phyloP scores from a whole-genome alignment of 1,140 invertebrate species.

The Lutraria rhynchaena region DNA sequence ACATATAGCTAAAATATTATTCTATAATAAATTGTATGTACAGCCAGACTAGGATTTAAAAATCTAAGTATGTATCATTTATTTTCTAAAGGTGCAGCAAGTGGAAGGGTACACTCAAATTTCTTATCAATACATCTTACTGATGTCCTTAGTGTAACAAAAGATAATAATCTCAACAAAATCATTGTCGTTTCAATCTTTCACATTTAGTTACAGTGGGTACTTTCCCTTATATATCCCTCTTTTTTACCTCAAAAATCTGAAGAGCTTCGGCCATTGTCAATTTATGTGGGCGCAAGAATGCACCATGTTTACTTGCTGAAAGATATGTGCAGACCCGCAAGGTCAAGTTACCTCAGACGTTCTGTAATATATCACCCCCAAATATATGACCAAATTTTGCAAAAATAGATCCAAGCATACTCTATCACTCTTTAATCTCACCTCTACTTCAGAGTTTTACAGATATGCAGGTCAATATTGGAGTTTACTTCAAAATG shows the following conservation, averaged over 20 bases:
- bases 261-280: conserved; percentile 14
- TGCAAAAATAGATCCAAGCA: conserved; percentile 19
- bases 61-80: too few species aligned
- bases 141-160: conserved; percentile 1
- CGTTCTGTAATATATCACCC: conserved; percentile 12
- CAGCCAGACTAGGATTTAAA: too few species aligned
- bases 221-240: conserved; percentile 18
- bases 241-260: neutral
- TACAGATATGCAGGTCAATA: conserved; percentile 44
- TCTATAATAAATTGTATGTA: too few species aligned
- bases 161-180: conserved; percentile 11
- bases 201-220: neutral
- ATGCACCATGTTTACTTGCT: neutral
- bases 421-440: conserved; percentile 17
- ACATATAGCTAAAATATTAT: too few species aligned
- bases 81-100: conserved; percentile 31
- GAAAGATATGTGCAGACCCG: conserved; percentile 13
- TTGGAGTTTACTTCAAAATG: conserved; percentile 37
- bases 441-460: conserved; percentile 9
- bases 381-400: neutral
- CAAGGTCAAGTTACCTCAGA: conserved; percentile 33
- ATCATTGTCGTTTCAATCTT: conserved; percentile 6
- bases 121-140: conserved; percentile 37
- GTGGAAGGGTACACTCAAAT: conserved; percentile 5
- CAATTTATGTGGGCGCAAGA: neutral